Conservation (phyloP, 2,888 invertebrate genomes). For the Tenthredo amoena region DNA sequence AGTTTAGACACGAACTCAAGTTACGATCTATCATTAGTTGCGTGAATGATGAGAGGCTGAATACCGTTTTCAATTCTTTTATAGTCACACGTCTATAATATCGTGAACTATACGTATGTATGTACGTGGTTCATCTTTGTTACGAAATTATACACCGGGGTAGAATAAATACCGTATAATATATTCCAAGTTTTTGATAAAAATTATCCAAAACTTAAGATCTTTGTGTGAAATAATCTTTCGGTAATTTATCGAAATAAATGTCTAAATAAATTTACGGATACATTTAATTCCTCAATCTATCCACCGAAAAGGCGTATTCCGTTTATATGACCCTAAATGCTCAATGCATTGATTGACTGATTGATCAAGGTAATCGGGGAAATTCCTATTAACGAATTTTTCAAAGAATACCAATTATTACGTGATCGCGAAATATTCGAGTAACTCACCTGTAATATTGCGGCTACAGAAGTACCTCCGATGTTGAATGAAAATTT, state of each 20-base stretch:
- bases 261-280: background rate
- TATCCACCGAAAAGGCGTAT: background rate
- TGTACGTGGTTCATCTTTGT: background rate
- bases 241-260: background rate
- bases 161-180: background rate
- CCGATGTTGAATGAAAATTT: background rate
- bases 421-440: background rate
- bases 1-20: conserved; percentile 7
- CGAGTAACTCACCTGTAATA: background rate
- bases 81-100: background rate
- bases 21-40: background rate
- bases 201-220: background rate
- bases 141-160: background rate
- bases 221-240: background rate
- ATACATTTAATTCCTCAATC: background rate
- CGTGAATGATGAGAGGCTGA: background rate
- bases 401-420: background rate
- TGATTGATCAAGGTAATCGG: background rate
- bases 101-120: too few species aligned
- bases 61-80: background rate
- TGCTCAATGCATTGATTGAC: background rate
- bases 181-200: background rate
- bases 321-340: background rate
- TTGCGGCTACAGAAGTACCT: background rate
- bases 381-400: background rate